phyloP scores from a whole-genome alignment of 1,140 invertebrate species.

The Calephelis nemesis region DNA sequence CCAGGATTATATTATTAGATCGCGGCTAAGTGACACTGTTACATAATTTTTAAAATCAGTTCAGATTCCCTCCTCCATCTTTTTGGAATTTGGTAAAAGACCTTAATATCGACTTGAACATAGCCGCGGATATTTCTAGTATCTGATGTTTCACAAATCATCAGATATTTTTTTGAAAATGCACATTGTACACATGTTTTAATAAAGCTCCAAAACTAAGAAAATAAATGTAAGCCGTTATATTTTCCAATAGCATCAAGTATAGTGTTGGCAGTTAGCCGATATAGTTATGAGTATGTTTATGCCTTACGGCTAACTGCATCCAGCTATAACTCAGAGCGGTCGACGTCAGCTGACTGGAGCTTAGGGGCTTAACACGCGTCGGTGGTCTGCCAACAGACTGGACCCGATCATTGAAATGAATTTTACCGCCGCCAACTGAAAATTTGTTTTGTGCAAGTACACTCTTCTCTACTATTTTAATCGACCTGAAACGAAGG shows the following conservation, averaged over 20 bases:
- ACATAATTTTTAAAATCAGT: no score
- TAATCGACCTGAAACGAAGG: background rate
- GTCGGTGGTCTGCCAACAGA: constrained; percentile 35
- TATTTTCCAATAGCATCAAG: constrained; percentile 3
- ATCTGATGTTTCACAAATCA: no score
- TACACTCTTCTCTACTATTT: constrained; percentile 7
- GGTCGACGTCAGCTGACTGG: constrained; percentile 24
- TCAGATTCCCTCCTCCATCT: no score
- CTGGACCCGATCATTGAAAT: constrained; percentile 35
- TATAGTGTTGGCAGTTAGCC: constrained; percentile 8
- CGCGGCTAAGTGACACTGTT: no score
- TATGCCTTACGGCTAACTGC: constrained; percentile 23
- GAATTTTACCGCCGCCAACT: constrained; percentile 34
- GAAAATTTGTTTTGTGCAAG: constrained; percentile 30
- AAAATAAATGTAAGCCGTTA: no score
- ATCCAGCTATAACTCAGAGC: constrained; percentile 29
- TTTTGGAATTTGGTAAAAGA: no score
- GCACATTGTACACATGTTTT: no score
- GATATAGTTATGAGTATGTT: constrained; percentile 19
- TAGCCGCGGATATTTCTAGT: no score
- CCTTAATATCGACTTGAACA: no score
- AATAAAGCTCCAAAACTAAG: no score
- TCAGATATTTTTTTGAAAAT: no score
- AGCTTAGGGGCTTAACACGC: constrained; percentile 40
- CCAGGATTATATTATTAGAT: no score